Evolutionary conservation across 2,888 invertebrate species (phyloP).

Genomic region (Labia minor): DNA sequence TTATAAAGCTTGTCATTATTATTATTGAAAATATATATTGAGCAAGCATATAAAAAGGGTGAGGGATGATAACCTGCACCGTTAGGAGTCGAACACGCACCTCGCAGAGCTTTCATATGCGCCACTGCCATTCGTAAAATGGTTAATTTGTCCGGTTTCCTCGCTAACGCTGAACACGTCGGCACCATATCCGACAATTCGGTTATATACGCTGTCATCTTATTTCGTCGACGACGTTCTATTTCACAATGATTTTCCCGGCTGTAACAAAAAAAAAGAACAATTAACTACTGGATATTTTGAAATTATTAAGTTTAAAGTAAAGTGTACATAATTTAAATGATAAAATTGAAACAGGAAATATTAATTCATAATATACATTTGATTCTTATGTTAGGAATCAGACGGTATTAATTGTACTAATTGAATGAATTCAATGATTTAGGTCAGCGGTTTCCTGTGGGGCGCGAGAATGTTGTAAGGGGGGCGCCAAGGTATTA

Average conservation of each 20-base stretch:
- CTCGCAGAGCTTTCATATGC: constrained; percentile 96
- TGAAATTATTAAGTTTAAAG: too few species aligned
- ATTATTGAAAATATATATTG: too few species aligned
- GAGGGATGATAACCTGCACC: neutral
- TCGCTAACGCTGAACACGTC: constrained; percentile 92
- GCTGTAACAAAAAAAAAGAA: constrained; percentile 42
- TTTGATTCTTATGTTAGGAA: too few species aligned
- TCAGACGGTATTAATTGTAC: too few species aligned
- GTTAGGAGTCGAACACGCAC: constrained; percentile 41
- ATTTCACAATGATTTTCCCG: constrained; percentile 99
- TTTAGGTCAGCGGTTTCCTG: too few species aligned
- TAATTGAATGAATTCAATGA: too few species aligned
- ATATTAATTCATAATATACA: neutral
- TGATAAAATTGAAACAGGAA: too few species aligned
- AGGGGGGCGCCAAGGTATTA: too few species aligned
- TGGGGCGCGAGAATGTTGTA: too few species aligned
- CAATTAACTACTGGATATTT: constrained; percentile 20
- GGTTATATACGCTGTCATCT: constrained; percentile 99
- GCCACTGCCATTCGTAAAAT: constrained; percentile 99
- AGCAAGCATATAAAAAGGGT: too few species aligned
- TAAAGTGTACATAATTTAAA: neutral
- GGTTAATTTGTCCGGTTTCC: constrained; percentile 98
- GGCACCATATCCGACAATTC: constrained; percentile 99
- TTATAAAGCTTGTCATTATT: too few species aligned
- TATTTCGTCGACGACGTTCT: constrained; percentile 93